Evolutionary conservation across 2,888 invertebrate genomes (phyloP).

Genomic region (Dasysyrphus tricinctus): DNA sequence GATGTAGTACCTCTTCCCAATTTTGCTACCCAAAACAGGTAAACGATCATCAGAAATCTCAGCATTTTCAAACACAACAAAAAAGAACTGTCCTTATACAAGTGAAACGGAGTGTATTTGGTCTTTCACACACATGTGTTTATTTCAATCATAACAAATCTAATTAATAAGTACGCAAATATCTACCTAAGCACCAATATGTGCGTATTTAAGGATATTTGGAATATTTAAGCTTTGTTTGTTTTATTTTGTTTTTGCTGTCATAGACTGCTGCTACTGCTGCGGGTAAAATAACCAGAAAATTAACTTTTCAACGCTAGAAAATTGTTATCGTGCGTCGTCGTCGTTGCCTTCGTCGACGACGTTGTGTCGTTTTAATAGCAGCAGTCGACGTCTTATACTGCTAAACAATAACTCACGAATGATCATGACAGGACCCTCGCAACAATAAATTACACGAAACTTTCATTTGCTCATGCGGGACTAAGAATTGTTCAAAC

Average conservation of each 20-base stretch:
- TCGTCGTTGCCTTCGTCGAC: background rate
- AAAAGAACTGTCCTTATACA: background rate
- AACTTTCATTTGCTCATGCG: conserved; percentile 63
- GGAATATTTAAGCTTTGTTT: conserved; percentile 24
- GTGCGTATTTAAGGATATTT: conserved; percentile 38
- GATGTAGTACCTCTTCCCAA: no score
- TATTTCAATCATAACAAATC: conserved; percentile 42
- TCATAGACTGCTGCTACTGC: background rate
- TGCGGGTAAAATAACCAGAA: conserved; percentile 41
- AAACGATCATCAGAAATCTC: no score
- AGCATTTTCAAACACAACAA: no score
- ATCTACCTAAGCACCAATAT: conserved; percentile 30
- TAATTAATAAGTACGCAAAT: conserved; percentile 28
- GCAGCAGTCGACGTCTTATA: conserved; percentile 42
- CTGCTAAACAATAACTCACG: conserved; percentile 51
- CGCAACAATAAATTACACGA: conserved; percentile 62
- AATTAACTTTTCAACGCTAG: conserved; percentile 42
- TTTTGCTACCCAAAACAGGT: no score
- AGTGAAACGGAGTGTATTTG: background rate
- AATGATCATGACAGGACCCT: conserved; percentile 58
- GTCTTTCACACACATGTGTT: conserved; percentile 21
- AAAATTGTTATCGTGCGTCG: conserved; percentile 49
- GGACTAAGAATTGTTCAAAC: conserved; percentile 62
- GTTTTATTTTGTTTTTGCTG: conserved; percentile 18
- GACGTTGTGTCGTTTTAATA: conserved; percentile 35